These are phyloP conservation scores for Holothuria glaberrima DNA, from an alignment of 35 echinoderm and acorn worm species.

Conservation along the genomic window DNA sequence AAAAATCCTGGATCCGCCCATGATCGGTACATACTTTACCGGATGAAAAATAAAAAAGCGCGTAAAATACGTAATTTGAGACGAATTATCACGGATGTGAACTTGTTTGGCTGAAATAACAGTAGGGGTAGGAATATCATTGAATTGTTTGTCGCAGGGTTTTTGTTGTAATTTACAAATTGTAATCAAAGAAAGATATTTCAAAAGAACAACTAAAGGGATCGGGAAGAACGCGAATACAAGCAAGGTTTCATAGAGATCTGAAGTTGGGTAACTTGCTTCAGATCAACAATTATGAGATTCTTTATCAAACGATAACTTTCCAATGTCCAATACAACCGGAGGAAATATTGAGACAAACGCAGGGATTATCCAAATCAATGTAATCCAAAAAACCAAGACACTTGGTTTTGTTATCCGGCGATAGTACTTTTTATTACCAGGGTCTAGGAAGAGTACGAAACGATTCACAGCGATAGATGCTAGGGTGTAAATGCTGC, in stretches of 20 bases:
- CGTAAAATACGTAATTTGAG: no score
- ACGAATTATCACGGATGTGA: no score
- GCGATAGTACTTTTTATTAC: slow-evolving; percentile 43
- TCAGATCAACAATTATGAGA: neutral
- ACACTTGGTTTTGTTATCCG: slow-evolving; percentile 37
- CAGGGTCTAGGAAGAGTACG: slow-evolving; percentile 47
- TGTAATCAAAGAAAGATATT: no score
- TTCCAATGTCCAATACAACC: slow-evolving; percentile 44
- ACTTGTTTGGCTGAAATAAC: no score
- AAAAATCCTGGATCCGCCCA: no score
- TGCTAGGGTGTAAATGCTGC: slow-evolving; percentile 64
- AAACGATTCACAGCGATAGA: no score
- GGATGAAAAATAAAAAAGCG: no score
- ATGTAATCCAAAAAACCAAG: slow-evolving; percentile 48
- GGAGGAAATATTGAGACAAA: slow-evolving; percentile 49
- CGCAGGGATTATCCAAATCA: slow-evolving; percentile 63
- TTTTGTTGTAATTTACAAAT: no score
- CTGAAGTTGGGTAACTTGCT: neutral
- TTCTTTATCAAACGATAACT: slow-evolving; percentile 9
- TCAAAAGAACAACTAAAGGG: neutral
- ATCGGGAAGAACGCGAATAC: slow-evolving; percentile 8
- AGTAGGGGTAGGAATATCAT: no score
- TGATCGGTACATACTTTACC: no score
- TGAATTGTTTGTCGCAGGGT: no score
- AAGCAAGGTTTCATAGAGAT: slow-evolving; percentile 2